Conservation (phyloP, 2,113 vertebrate species). For the Macquaria ambigua region DNA sequence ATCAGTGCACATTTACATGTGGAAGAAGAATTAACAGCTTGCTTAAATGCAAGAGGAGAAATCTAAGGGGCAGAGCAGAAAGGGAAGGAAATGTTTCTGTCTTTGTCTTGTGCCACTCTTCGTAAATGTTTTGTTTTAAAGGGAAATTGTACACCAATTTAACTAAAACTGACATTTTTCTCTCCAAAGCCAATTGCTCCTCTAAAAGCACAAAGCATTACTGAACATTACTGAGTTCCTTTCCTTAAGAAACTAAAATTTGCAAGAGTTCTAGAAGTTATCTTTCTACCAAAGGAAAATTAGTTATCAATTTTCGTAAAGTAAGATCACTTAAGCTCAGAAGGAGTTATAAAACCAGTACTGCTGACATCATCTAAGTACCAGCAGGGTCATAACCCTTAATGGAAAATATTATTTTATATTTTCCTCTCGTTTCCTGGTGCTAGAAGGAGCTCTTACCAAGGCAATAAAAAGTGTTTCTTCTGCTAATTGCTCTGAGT, state of each 20-base stretch:
- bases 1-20: conserved; percentile 31
- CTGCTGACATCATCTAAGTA: conserved; percentile 54
- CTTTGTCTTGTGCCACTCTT: conserved; percentile 24
- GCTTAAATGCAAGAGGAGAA: conserved; percentile 11
- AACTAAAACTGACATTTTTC: conserved; percentile 16
- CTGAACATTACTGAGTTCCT: conserved; percentile 14
- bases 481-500: conserved; percentile 86
- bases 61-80: conserved; percentile 11
- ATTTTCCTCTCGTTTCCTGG: conserved; percentile 65
- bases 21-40: conserved; percentile 32
- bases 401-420: conserved; percentile 63
- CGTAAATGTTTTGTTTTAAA: conserved; percentile 21
- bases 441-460: conserved; percentile 74
- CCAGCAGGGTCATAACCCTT: conserved; percentile 33
- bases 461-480: conserved; percentile 82
- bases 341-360: conserved; percentile 38
- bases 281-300: conserved; percentile 6
- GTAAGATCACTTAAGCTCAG: conserved; percentile 17
- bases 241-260: conserved; percentile 3
- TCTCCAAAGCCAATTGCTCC: conserved; percentile 1
- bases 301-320: conserved; percentile 14
- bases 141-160: conserved; percentile 26
- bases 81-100: neutral
- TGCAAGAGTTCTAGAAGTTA: neutral
- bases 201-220: neutral